Percentiles rank a stretch among this genome's conserved stretches.
phyloP scores from a whole-genome alignment of 2,797 vertebrate genomes.

The Nyctibius grandis region DNA sequence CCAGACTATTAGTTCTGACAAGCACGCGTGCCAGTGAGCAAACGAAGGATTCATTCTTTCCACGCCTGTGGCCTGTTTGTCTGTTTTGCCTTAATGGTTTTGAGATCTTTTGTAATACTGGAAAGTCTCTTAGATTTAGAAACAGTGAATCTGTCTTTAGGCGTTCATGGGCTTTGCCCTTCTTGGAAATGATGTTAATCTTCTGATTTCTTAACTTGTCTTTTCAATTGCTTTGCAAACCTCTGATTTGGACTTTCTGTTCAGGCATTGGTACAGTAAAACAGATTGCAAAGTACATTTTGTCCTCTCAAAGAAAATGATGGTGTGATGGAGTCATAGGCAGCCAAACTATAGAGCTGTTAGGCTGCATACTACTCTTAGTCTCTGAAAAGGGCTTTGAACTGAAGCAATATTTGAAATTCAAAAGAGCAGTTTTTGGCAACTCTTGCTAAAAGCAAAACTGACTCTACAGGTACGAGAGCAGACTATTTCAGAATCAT shows the following conservation, averaged over 20 bases:
- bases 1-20: neutral
- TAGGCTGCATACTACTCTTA: rapidly evolving
- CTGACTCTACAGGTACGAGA: neutral
- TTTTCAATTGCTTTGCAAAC: neutral
- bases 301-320: neutral
- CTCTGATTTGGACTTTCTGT: neutral
- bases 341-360: neutral
- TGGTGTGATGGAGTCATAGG: neutral
- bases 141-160: neutral
- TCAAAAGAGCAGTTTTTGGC: neutral
- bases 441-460: neutral
- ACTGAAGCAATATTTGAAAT: neutral
- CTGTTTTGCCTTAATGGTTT: neutral
- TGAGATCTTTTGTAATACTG: neutral
- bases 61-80: neutral
- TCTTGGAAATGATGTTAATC: neutral
- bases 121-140: neutral
- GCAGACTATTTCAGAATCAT: neutral
- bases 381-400: neutral
- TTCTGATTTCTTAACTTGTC: neutral
- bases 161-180: neutral
- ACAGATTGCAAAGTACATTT: neutral
- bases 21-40: neutral
- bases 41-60: neutral
- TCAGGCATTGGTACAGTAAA: neutral